phyloP scores from a whole-genome alignment of 2,797 vertebrate genomes.

The Petrocephalus sullivani region DNA sequence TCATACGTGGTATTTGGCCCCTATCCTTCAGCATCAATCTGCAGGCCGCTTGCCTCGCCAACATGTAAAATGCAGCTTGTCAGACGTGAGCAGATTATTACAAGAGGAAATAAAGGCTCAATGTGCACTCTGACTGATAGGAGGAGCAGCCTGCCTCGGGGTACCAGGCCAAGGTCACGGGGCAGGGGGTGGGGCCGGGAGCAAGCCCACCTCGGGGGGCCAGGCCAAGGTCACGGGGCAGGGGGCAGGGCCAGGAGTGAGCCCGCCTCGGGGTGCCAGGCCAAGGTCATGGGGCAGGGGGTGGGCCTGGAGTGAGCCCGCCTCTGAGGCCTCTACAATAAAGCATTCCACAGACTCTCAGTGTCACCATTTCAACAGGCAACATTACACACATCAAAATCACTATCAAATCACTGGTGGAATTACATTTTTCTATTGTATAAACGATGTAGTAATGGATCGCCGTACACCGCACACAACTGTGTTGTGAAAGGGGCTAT shows the following conservation, averaged over 20 bases:
- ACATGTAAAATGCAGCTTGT: slow-evolving; percentile 51
- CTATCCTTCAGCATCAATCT: slow-evolving; percentile 46
- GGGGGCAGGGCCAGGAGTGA: no score
- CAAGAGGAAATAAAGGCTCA: slow-evolving; percentile 63
- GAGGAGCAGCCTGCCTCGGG: slow-evolving; percentile 9
- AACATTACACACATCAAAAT: neutral
- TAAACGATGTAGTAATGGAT: neutral
- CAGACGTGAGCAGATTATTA: slow-evolving; percentile 61
- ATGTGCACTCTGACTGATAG: slow-evolving; percentile 62
- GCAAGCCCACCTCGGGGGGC: no score
- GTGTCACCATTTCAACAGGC: neutral
- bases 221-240: no score
- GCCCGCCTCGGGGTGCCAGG: no score
- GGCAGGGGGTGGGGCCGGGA: no score
- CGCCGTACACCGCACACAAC: no score
- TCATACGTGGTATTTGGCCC: slow-evolving; percentile 21
- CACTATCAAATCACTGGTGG: neutral
- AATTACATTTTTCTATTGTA: neutral
- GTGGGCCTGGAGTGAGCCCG: no score
- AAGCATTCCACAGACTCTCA: neutral
- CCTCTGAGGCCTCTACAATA: neutral
- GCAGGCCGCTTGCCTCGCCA: slow-evolving; percentile 37
- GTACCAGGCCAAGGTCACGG: no score
- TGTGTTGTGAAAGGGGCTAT: neutral
- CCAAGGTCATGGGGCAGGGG: no score